Evolutionary conservation across 1,140 invertebrate genomes (phyloP), one percentile per base, ranked within the genome.

Genomic region (Sycophaga agraensis): DNA sequence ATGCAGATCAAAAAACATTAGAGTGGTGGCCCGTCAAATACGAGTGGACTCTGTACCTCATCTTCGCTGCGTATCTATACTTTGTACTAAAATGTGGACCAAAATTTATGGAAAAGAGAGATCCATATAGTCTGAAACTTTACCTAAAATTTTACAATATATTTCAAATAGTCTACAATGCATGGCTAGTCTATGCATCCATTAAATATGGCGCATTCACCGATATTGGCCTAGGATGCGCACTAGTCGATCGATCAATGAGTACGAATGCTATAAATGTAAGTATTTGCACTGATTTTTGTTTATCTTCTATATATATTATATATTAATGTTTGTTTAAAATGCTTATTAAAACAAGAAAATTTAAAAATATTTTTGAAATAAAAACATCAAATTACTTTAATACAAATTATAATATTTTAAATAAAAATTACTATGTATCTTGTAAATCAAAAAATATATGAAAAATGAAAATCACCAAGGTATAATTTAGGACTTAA

Each of bases 121-220:
- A 84, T 72, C 82, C 89, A 28, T 84, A 84, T 64, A 73, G 83
- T 35, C 73, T 88, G 14, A 83, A 85, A 66, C 72, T 68, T 46
- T 66, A 84, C 16, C 82, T 88, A 49, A 77, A 82, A 55, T 73
- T 75, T 21, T 90, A 89, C 71, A 89, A 89, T 70, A 73, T 85
- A 56, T 75, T 82, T 65, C 82, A 87, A 72, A 81, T 84, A 9
- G 16, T 84, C 7, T 70, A 80, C 34, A 84, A 85, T 70, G 64
- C 69, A 4, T 77, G 71, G 59, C 71, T 86, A 53, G 79, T 83
- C 42, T 80, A 79, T 49, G 69, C 70, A 42, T 79, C 83, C 9
- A 48, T 73, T 3, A 65, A 64, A 14, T 59, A 69, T 12, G 74
- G 73, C 16, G 69, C 73, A 68, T 65, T 73, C 19, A 67, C 63